Base-by-base conservation (phyloP, 2,888 invertebrate species). In the Epinotia nisella region DNA sequence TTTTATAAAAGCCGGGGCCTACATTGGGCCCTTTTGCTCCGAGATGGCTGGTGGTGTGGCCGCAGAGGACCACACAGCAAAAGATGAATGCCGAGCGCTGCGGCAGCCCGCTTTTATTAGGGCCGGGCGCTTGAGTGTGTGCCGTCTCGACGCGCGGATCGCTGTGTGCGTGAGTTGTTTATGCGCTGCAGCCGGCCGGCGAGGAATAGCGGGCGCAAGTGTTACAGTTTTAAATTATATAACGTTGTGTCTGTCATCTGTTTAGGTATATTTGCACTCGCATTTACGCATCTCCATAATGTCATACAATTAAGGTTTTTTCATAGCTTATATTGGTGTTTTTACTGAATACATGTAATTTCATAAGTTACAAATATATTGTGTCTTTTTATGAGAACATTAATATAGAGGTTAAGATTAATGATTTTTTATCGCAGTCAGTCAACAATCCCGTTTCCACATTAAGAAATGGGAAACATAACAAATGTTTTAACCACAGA, bases 291-390 rank as follows among this genome's bases (percentile, higher is more conserved):
- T 11, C 39, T 55, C n/a, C 7, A 17, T 19, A 55, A 51, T 7
- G 1, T 17, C 15, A n/a, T 51, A n/a, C 5, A 41, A 61, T 61
- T 61, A 21, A 61, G 19, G 41, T 45, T 15, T 21, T 61, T 41
- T 13, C 60, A 9, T 41, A n/a, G 2, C n/a, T n/a, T 29, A 59
- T 21, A n/a, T 62, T 62, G 21, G 24, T 62, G 45, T 62, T 62
- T 35, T 11, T 49, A 24, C 49, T 49, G 24, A 39, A 19, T 60
- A 49, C 15, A 24, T n/a, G n/a, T n/a, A 62, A 29, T 58, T 29
- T 35, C 24, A 49, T 13, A 62, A 19, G 19, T 13, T 2, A 15
- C 17, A 19, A 41, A 60, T 35, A 35, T 35, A 35, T 41, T 11
- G 13, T 41, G 41, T 13, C 41, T 10, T 11, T 11, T 5, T 45